phyloP scores from a whole-genome alignment of 2,888 invertebrate genomes.

The Molanna angustata region DNA sequence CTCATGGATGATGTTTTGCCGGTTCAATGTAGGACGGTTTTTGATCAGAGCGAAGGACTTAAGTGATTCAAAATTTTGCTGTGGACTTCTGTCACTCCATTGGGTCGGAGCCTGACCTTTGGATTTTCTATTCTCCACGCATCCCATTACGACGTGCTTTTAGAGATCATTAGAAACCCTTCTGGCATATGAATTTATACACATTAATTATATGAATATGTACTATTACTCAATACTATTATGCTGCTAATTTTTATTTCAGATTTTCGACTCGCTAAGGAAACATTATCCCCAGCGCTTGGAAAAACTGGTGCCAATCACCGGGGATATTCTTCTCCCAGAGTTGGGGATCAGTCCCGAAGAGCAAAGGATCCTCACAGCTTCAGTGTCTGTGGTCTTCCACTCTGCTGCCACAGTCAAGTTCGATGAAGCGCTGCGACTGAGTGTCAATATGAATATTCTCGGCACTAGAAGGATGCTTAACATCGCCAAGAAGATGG shows the following conservation, averaged over 20 bases:
- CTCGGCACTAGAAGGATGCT: constrained; percentile 68
- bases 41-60: too few species aligned
- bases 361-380: constrained; percentile 41
- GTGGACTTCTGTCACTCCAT: too few species aligned
- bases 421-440: constrained; percentile 73
- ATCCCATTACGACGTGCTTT: too few species aligned
- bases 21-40: too few species aligned
- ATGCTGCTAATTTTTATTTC: constrained; percentile 29
- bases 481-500: constrained; percentile 67
- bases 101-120: too few species aligned
- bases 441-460: constrained; percentile 74
- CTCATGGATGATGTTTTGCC: too few species aligned
- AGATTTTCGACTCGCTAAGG: constrained; percentile 63
- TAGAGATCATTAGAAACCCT: too few species aligned
- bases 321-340: constrained; percentile 61
- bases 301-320: constrained; percentile 62
- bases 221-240: too few species aligned
- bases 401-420: constrained; percentile 81
- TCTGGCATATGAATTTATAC: too few species aligned
- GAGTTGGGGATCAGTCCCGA: constrained; percentile 56
- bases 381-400: constrained; percentile 70
- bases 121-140: too few species aligned
- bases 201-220: too few species aligned
- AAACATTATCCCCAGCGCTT: constrained; percentile 55
- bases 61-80: too few species aligned